phyloP scores from a whole-genome alignment of 2,888 invertebrate species.

The Barypeithes pellucidus region DNA sequence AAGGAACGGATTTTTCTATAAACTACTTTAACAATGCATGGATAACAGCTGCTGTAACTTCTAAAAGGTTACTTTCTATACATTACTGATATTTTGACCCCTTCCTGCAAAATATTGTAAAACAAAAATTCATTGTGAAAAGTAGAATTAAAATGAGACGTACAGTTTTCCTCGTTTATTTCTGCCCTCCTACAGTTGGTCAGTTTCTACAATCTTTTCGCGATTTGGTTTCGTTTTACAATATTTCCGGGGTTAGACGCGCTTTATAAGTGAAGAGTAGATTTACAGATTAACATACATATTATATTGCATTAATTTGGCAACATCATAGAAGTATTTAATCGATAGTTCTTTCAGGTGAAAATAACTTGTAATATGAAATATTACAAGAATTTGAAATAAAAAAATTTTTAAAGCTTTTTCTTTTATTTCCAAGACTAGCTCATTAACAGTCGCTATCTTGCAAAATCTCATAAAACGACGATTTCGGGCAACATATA shows the following conservation, averaged over 20 bases:
- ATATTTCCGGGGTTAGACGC: too few relatives aligned
- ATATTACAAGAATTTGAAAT: constrained; percentile 7
- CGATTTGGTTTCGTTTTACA: too few relatives aligned
- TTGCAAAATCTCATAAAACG: too few relatives aligned
- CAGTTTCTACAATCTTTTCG: too few relatives aligned
- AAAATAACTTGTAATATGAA: constrained; percentile 5
- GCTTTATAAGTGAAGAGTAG: neutral
- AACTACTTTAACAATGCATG: neutral
- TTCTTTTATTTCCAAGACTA: neutral
- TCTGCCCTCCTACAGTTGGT: too few relatives aligned
- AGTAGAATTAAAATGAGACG: too few relatives aligned
- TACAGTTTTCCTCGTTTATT: too few relatives aligned
- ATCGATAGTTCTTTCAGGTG: neutral
- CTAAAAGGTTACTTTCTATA: neutral
- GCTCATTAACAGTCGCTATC: too few relatives aligned
- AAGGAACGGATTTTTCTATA: neutral
- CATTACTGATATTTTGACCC: too few relatives aligned
- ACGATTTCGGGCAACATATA: too few relatives aligned
- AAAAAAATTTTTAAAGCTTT: constrained; percentile 4
- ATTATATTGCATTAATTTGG: neutral
- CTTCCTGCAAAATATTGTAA: too few relatives aligned
- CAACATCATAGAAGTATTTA: neutral
- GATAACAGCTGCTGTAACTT: neutral
- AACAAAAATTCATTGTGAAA: too few relatives aligned
- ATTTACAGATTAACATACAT: neutral